These are phyloP conservation scores for Cygnus atratus DNA, from an alignment of 2,113 vertebrate species.

Conservation along the genomic window DNA sequence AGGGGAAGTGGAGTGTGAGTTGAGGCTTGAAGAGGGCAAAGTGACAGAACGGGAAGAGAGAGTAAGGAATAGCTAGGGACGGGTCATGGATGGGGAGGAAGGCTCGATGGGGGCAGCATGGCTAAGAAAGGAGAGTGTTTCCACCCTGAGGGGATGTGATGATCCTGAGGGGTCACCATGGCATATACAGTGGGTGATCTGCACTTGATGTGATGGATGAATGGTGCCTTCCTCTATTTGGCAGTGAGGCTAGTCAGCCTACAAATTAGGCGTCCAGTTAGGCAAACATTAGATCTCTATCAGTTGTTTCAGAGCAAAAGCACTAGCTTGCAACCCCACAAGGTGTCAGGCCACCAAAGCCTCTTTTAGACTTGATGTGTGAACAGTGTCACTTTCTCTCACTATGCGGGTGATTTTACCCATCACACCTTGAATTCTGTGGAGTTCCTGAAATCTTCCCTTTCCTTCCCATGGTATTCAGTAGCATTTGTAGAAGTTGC, in stretches of 20 bases:
- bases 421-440: neutral
- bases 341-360: neutral
- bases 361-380: neutral
- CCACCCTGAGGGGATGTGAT: no score
- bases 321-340: neutral
- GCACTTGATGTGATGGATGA: neutral
- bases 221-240: neutral
- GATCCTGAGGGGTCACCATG: neutral
- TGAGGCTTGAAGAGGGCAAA: neutral
- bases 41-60: neutral
- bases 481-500: neutral
- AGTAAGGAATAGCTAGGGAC: neutral
- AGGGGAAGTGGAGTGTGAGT: neutral
- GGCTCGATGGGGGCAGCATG: neutral
- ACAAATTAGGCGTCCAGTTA: neutral
- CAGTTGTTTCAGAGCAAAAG: neutral
- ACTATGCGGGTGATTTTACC: neutral
- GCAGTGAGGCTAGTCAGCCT: neutral
- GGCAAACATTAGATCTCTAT: neutral
- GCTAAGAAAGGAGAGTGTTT: neutral
- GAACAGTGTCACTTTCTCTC: neutral
- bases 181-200: neutral
- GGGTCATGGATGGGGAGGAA: neutral
- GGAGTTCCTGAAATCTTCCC: neutral
- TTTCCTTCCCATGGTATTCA: neutral